A percentile compares a stretch with the other conserved stretches of the same genome.
Conservation (phyloP, 2,888 invertebrate species). For the Meloe dianella region DNA sequence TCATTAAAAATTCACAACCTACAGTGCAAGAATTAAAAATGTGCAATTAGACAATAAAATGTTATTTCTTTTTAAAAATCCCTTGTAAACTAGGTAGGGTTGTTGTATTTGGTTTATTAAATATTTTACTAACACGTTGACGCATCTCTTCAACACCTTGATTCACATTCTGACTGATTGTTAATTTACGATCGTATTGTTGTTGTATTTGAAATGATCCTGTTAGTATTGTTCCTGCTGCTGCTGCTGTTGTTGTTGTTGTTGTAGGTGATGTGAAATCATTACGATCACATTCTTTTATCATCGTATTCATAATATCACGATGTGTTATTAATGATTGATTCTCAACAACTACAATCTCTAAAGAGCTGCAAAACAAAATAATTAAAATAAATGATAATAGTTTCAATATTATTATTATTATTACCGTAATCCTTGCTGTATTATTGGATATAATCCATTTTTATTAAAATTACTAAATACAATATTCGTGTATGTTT, state of each 20-base stretch:
- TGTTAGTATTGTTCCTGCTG: no score
- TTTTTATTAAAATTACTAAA: slow-evolving; percentile 63
- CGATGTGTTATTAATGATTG: slow-evolving; percentile 59
- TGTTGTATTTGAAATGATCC: slow-evolving; percentile 17
- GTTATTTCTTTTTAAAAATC: slow-evolving; percentile 60
- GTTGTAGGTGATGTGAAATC: slow-evolving; percentile 50
- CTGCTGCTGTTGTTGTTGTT: slow-evolving; percentile 26
- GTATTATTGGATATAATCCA: slow-evolving; percentile 58
- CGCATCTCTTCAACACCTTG: slow-evolving; percentile 68
- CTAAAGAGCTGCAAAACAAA: slow-evolving; percentile 57
- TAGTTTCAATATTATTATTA: background rate
- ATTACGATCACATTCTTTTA: slow-evolving; percentile 62
- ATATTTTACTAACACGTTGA: slow-evolving; percentile 67
- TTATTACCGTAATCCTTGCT: slow-evolving; percentile 62
- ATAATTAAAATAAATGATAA: no score
- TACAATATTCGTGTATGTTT: slow-evolving; percentile 68
- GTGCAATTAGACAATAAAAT: slow-evolving; percentile 19
- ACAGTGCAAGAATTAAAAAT: slow-evolving; percentile 9
- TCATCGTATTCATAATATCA: slow-evolving; percentile 62
- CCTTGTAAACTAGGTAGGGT: slow-evolving; percentile 57
- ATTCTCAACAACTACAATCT: slow-evolving; percentile 59
- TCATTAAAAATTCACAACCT: slow-evolving; percentile 24
- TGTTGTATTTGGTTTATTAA: slow-evolving; percentile 54
- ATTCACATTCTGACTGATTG: slow-evolving; percentile 55
- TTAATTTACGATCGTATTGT: slow-evolving; percentile 41